Evolutionary conservation across 2,113 vertebrate species (phyloP), one percentile per base, ranked within the genome.

Genomic region (Callipepla californica): DNA sequence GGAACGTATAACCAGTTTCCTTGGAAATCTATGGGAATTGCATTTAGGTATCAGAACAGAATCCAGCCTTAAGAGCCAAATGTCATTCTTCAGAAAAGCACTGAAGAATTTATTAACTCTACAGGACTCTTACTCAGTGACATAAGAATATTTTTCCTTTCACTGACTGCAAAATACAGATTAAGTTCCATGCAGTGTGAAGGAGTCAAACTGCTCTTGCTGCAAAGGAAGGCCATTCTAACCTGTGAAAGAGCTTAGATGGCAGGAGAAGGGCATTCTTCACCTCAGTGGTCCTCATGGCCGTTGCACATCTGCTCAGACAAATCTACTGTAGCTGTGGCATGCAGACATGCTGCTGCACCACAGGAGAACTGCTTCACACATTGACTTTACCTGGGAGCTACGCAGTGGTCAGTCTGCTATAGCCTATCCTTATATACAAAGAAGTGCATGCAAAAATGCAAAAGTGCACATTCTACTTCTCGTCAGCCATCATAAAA

Each of bases 21-120:
- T 58, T 87, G n/a, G 47, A 93, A 90, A 68, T 93, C 61, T 58
- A 22, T 67, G 34, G 69, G 40, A 93, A 90, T 75, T 84, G 47
- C 76, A 57, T 72, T 90, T 90, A 72, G 38, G 30, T 80, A 87
- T 69, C 72, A 80, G 50, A 82, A 74, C 59, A 94, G 67, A 74
- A 83, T 87, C 51, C 69, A 76, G 14, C 51, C 70, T 61, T 65
- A 65, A 91, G 36, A 90, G 45, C 58, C 48, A 91, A 79, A 69
- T 32, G 65, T 8, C 57, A 59, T 89, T 82, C 70, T 94, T 94
- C 72, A 79, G 70, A 91, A 93, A 87, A 92, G 45, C 70, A 34
- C 50, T 6, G 2, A 92, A 73, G 80, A 86, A 55, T 80, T 72
- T 85, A 77, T 76, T 94, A 91, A 91, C 72, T 83, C 92, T 48